Base-by-base conservation (phyloP, 1,140 invertebrate genomes). In the Drosophila gunungcola region DNA sequence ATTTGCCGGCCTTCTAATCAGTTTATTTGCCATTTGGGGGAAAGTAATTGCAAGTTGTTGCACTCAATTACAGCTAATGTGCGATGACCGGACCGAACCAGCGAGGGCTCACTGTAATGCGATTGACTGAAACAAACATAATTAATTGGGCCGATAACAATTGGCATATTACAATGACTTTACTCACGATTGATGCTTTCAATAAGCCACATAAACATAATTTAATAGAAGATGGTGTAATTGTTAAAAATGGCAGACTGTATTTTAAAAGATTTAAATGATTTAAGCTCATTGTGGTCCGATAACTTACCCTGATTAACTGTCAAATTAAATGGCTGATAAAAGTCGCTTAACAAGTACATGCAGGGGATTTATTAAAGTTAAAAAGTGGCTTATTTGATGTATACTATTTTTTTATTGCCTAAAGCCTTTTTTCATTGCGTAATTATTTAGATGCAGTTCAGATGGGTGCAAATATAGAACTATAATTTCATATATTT, bases 41-140 rank as follows among this genome's bases (percentile, higher is more conserved):
- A 54, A 74, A 74, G 69, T 73, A 73, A 74, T 74, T 74, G 72
- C 69, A 74, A 74, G 72, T 73, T 73, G 72, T 74, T 74, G 69
- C 72, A 73, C 72, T 73, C 72, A 74, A 74, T 74, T 74, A 61
- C 72, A 54, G 72, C 55, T 73, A 73, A 73, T 73, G 72, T 73
- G 56, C 34, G 16, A 53, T 60, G 13, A 11, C 16, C 29, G 27
- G 36, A 12, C 36, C n/a, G 39, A 21, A 42, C 12, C 29, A 27
- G 29, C 48, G 7, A 54, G 57, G 7, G n/a, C 6, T 10, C 13
- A 21, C 53, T 42, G 27, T 42, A 34, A 12, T 25, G 9, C 10
- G 12, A 12, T 42, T 7, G 32, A 43, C 16, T 10, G 3, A 42
- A 39, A 16, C 34, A 34, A 38, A 13, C 9, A 3, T 1, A 2